phyloP scores from a whole-genome alignment of 2,113 vertebrate genomes.

The Zeus faber region DNA sequence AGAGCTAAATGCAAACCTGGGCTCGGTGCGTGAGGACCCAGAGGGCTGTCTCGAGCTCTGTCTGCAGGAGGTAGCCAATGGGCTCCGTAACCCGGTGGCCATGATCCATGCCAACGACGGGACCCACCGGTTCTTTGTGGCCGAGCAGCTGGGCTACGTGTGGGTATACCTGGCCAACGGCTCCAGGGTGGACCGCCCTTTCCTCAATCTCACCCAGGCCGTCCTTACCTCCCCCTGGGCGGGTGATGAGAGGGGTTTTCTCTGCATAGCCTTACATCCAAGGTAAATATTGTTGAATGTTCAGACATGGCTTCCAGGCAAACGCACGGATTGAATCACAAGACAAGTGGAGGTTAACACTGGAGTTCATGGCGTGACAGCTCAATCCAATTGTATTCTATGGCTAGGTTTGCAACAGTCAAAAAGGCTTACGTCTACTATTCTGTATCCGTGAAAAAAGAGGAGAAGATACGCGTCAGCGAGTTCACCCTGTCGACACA shows the following conservation, averaged over 20 bases:
- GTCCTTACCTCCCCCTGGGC: slow-evolving; percentile 80
- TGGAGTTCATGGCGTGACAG: too few species aligned
- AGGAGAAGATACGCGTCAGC: slow-evolving; percentile 79
- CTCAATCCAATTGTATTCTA: neutral
- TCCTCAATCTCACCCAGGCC: slow-evolving; percentile 77
- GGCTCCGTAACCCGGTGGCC: slow-evolving; percentile 80
- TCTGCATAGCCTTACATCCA: slow-evolving; percentile 78
- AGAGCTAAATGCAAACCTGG: slow-evolving; percentile 76
- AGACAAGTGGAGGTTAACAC: too few species aligned
- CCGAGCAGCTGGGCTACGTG: slow-evolving; percentile 80
- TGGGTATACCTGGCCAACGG: slow-evolving; percentile 79
- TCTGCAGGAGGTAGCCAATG: slow-evolving; percentile 77
- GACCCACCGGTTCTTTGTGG: slow-evolving; percentile 80
- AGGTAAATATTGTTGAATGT: too few species aligned
- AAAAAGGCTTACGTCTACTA: slow-evolving; percentile 82
- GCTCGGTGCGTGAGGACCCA: slow-evolving; percentile 63
- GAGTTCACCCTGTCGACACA: slow-evolving; percentile 72
- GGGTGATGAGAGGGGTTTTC: slow-evolving; percentile 81
- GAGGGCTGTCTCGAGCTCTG: slow-evolving; percentile 80
- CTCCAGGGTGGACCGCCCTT: slow-evolving; percentile 77
- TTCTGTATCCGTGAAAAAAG: slow-evolving; percentile 72
- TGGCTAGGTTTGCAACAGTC: slow-evolving; percentile 59
- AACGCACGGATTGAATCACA: too few species aligned
- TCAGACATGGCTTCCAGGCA: too few species aligned
- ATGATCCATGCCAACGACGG: slow-evolving; percentile 81